Conservation (phyloP, 2,888 invertebrate genomes). For the Neoascia interrupta region DNA sequence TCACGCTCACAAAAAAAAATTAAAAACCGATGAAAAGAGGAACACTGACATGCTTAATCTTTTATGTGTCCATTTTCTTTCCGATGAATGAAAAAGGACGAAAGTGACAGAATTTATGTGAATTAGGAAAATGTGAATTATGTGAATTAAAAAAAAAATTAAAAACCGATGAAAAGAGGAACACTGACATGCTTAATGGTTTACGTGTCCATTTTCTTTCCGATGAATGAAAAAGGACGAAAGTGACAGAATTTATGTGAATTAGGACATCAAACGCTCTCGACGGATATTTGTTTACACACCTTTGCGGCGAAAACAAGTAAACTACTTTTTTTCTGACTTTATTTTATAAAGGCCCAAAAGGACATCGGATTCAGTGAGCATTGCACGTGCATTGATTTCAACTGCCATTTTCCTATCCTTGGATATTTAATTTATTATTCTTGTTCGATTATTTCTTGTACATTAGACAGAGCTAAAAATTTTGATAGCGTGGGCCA, state of each 20-base stretch:
- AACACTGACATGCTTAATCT: conserved; percentile 47
- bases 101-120: conserved; percentile 21
- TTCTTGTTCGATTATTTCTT: conserved; percentile 64
- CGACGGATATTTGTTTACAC: conserved; percentile 53
- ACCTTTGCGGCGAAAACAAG: conserved; percentile 61
- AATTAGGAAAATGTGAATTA: no score
- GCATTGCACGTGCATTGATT: conserved; percentile 59
- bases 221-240: conserved; percentile 46
- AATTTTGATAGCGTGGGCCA: conserved; percentile 61
- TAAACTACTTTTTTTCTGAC: conserved; percentile 1
- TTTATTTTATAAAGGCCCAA: background rate
- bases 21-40: conserved; percentile 18
- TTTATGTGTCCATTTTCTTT: conserved; percentile 39
- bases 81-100: conserved; percentile 44
- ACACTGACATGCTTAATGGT: conserved; percentile 49
- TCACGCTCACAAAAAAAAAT: no score
- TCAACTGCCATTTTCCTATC: background rate
- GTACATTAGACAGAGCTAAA: conserved; percentile 47
- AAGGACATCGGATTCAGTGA: conserved; percentile 31
- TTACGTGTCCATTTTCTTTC: conserved; percentile 35
- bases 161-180: conserved; percentile 18
- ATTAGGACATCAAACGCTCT: conserved; percentile 38
- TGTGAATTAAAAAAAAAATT: no score
- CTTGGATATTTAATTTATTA: conserved; percentile 61
- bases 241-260: conserved; percentile 20